Evolutionary conservation across 2,888 invertebrate species (phyloP), one percentile per base, ranked within the genome.

Genomic region (Cantharis rustica): DNA sequence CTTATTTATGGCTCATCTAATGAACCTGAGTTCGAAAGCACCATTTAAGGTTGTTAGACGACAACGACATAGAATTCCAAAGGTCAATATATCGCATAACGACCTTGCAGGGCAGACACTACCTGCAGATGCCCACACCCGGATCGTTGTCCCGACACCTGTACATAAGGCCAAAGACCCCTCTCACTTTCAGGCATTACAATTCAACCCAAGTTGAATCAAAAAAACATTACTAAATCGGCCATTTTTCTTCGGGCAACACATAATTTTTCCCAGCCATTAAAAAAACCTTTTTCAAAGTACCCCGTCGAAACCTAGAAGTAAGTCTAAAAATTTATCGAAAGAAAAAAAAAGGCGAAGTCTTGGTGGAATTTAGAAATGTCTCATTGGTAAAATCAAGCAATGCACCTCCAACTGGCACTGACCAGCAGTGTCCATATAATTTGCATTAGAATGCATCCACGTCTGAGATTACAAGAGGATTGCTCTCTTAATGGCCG

Each of bases 361-460:
- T 72, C 47, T 72, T 72, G 72, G 73, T 76, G 73, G 72, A 76
- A 73, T 70, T 66, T 47, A 16, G 11, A 10, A 31, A 72, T 26
- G 20, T 71, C 68, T 64, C 15, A 63, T 72, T 78, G 77, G 78
- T 75, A 77, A 75, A 76, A 79, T 74, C 74, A 78, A 79, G 75
- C 78, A 77, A 78, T 77, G 79, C 78, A 79, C 79, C 47, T 47
- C 47, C 70, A 76, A 69, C 76, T 74, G 77, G 68, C 76, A 79
- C 79, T 78, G 77, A 80, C 79, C 80, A 79, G 73, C 79, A 80
- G 69, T 78, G 73, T 64, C 64, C 70, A 69, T 72, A 75, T 72
- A 71, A 80, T 80, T 80, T 80, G 80, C 80, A 80, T 80, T 80
- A 80, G 80, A 80, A 80, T 80, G 79, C 79, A 79, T 73, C 75